Evolutionary conservation across 2,113 vertebrate genomes (phyloP), one percentile per base, ranked within the genome.

Genomic region (Pandion haliaetus): DNA sequence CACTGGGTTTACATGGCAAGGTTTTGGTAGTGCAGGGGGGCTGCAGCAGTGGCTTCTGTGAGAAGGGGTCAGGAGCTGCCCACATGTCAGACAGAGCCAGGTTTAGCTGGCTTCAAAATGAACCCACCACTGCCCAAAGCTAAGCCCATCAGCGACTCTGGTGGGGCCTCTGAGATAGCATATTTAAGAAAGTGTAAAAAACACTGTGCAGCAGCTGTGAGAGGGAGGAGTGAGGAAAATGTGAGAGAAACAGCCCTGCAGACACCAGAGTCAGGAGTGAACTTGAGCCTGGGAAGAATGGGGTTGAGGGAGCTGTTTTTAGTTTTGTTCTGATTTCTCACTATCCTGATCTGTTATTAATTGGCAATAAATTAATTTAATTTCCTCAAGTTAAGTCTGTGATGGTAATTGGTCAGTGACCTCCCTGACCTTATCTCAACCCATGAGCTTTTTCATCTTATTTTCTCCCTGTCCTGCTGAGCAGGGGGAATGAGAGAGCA

Each of bases 91-190:
- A 36, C 12, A 20, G 23, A 70, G 12, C 6, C 16, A 40, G 31
- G 59, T 72, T 20, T 13, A 36, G 1, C 16, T 88, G 36, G 12
- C 54, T 90, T 13, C n/a, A 65, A 24, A 88, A 61, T 31, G 29
- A 61, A 25, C 10, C 18, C 12, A 1, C 14, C 5, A 3, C 32
- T 77, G 28, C 38, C 31, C 6, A 44, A 18, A 82, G 17, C n/a
- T 34, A 25, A 90, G 34, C 49, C 28, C 2, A 0, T 49, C 18
- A 20, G 20, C 0, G 0, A 3, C 12, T 54, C 34, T 40, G 12
- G 9, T 73, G 49, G 7, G 6, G 11, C n/a, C 65, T 49, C 50
- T 50, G 18, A 42, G 32, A 28, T 21, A 50, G 6, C 5, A 10
- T 65, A 12, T 86, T 74, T 70, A 36, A 38, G 29, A 66, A 78